A percentile compares a stretch with the other conserved stretches of the same genome.
phyloP scores from a whole-genome alignment of 2,113 vertebrate genomes.

The Balaenoptera acutorostrata region DNA sequence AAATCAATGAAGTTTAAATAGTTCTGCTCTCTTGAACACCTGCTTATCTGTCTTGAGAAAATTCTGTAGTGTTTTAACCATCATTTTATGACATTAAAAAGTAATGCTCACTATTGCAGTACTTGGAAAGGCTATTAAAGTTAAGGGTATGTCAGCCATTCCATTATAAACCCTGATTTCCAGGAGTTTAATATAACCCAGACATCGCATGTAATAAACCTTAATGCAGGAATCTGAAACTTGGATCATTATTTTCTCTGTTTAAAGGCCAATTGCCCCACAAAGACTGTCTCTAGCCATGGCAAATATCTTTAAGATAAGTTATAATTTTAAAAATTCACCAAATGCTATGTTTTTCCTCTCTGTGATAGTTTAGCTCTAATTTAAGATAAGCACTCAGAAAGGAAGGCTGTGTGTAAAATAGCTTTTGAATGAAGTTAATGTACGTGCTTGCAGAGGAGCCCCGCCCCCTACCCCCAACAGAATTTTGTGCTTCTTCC shows the following conservation, averaged over 20 bases:
- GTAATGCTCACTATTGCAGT: conserved; percentile 75
- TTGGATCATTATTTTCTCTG: conserved; percentile 69
- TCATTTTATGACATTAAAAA: conserved; percentile 77
- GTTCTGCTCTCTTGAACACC: conserved; percentile 74
- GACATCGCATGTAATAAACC: conserved; percentile 70
- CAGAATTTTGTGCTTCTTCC: background rate
- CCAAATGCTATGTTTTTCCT: conserved; percentile 62
- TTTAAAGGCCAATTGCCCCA: conserved; percentile 63
- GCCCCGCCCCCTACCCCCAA: background rate
- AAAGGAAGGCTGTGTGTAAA: background rate
- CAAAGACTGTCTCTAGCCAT: conserved; percentile 54
- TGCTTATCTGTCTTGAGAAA: conserved; percentile 80
- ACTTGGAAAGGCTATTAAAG: conserved; percentile 80
- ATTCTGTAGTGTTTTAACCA: conserved; percentile 75
- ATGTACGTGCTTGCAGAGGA: background rate
- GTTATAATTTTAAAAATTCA: conserved; percentile 66
- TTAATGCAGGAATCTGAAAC: conserved; percentile 69
- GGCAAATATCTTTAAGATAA: conserved; percentile 61
- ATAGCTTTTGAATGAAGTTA: conserved; percentile 6
- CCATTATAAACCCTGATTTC: conserved; percentile 79
- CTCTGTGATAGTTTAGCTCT: conserved; percentile 43
- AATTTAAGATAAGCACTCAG: conserved; percentile 31
- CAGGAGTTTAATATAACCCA: conserved; percentile 75
- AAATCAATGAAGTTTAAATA: conserved; percentile 78
- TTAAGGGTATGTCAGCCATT: conserved; percentile 81